Conservation (phyloP, 2,797 vertebrate species). For the Phoeniculus purpureus region DNA sequence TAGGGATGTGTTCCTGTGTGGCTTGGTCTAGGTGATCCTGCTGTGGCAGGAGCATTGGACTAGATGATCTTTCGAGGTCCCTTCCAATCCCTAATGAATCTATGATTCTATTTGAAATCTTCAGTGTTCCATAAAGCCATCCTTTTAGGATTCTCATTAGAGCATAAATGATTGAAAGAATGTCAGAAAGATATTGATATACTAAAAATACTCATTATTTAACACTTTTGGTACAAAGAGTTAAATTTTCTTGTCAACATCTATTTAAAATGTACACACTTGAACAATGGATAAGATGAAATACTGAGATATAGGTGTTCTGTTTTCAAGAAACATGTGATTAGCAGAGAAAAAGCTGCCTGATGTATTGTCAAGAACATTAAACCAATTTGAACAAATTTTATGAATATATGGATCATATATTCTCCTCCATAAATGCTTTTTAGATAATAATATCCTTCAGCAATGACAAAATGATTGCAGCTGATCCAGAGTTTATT, state of each 20-base stretch:
- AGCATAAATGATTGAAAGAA: background rate
- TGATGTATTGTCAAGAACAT: constrained; percentile 35
- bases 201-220: constrained; percentile 10
- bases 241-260: background rate
- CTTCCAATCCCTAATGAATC: no score
- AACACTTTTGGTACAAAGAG: background rate
- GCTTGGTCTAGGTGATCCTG: no score
- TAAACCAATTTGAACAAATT: constrained; percentile 53
- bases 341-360: constrained; percentile 3
- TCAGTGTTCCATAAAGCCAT: background rate
- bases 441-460: constrained; percentile 57
- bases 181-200: background rate
- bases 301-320: background rate
- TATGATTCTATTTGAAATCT: background rate
- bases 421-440: constrained; percentile 42
- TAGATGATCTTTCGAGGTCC: no score
- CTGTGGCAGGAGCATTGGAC: no score
- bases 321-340: constrained; percentile 13
- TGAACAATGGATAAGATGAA: background rate
- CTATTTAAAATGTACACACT: background rate
- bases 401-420: constrained; percentile 55
- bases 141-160: background rate
- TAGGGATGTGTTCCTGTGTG: no score
- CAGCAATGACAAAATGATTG: constrained; percentile 51
- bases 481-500: constrained; percentile 20